Conservation (phyloP, 2,888 invertebrate species). For the Drosophila neonasuta region DNA sequence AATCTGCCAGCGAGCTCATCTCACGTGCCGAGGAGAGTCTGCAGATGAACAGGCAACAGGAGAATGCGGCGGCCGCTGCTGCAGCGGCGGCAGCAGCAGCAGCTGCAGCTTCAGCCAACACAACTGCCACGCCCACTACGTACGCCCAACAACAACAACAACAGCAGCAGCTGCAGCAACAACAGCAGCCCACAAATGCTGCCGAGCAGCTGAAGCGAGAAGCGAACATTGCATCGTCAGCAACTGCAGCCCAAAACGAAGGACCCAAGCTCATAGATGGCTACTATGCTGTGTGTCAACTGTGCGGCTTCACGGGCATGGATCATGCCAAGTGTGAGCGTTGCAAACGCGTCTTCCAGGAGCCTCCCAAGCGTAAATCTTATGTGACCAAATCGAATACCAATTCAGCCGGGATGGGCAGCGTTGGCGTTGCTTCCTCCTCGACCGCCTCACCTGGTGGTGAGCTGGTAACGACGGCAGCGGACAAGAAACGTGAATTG, state of each 20-base stretch:
- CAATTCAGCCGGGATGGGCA: background rate
- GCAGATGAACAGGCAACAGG: slow-evolving; percentile 80
- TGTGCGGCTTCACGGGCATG: slow-evolving; percentile 90
- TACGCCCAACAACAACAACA: slow-evolving; percentile 29
- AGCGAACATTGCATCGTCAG: slow-evolving; percentile 62
- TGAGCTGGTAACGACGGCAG: slow-evolving; percentile 36
- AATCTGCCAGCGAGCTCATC: slow-evolving; percentile 81
- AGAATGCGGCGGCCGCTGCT: slow-evolving; percentile 56
- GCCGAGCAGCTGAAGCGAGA: slow-evolving; percentile 50
- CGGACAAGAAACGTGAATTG: slow-evolving; percentile 73
- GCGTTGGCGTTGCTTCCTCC: slow-evolving; percentile 12
- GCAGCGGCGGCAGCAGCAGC: slow-evolving; percentile 33
- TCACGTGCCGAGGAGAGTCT: slow-evolving; percentile 81
- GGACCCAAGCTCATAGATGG: slow-evolving; percentile 87
- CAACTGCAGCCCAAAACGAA: slow-evolving; percentile 75
- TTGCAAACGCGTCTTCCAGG: slow-evolving; percentile 88
- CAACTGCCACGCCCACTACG: slow-evolving; percentile 39
- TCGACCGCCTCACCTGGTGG: slow-evolving; percentile 24
- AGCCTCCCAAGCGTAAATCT: slow-evolving; percentile 85
- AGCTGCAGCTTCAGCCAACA: slow-evolving; percentile 25
- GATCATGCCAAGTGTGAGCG: slow-evolving; percentile 91
- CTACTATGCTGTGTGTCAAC: slow-evolving; percentile 89
- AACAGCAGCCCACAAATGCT: slow-evolving; percentile 30
- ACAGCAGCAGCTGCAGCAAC: slow-evolving; percentile 32
- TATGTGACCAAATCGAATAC: slow-evolving; percentile 65